Percentiles rank a stretch among this genome's conserved stretches.
phyloP scores from a whole-genome alignment of 2,797 vertebrate species.

The Lindbergichthys nudifrons region DNA sequence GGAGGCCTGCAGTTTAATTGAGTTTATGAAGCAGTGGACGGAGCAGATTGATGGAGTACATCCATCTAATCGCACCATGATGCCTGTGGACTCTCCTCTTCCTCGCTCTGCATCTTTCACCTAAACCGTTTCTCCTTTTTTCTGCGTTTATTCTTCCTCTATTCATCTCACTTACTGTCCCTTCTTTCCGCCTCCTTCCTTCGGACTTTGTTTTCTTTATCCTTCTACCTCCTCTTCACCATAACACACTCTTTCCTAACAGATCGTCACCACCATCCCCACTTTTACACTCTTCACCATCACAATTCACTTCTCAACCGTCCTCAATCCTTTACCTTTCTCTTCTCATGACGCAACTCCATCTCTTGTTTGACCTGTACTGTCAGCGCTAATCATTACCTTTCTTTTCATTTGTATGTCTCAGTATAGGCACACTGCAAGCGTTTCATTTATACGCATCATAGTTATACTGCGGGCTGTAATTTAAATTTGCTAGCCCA shows the following conservation, averaged over 20 bases:
- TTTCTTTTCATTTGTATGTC: not conserved
- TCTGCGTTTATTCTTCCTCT: slow-evolving; percentile 13
- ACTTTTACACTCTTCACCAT: slow-evolving; percentile 2
- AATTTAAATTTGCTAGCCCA: not conserved
- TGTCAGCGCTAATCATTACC: not conserved
- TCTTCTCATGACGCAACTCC: not conserved
- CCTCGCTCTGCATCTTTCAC: slow-evolving; percentile 56
- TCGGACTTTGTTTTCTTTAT: not conserved
- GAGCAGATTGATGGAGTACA: slow-evolving; percentile 76
- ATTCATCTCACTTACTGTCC: slow-evolving; percentile 62
- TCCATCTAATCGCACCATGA: slow-evolving; percentile 68
- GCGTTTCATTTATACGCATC: not conserved
- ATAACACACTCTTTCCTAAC: not conserved
- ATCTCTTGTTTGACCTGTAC: not conserved
- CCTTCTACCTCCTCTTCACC: not conserved
- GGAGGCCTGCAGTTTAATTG: slow-evolving; percentile 75
- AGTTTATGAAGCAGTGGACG: slow-evolving; percentile 77
- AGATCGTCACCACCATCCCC: not conserved
- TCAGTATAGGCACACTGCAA: not conserved
- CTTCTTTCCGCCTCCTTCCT: not conserved
- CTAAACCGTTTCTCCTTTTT: slow-evolving; percentile 37
- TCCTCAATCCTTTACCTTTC: not conserved
- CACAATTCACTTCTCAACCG: not conserved
- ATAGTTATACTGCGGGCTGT: not conserved
- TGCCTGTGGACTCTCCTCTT: slow-evolving; percentile 55